Conservation (phyloP, 2,888 invertebrate species). For the Cephonodes hylas region DNA sequence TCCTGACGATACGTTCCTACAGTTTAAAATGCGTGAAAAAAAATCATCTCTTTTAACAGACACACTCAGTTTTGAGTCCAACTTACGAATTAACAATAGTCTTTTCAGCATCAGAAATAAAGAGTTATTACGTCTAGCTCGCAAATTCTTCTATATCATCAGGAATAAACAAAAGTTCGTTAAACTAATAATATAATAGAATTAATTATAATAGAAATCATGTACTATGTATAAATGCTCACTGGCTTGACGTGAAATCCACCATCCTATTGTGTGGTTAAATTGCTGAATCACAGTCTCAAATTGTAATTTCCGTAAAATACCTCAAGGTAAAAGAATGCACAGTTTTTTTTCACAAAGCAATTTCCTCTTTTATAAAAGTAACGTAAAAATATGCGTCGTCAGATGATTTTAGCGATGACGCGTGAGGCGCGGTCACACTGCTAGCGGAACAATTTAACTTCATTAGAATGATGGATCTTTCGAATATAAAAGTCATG, state of each 20-base stretch:
- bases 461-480: background rate
- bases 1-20: too few species aligned
- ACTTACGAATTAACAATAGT: background rate
- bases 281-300: conserved; percentile 10
- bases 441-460: background rate
- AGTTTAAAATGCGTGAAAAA: too few species aligned
- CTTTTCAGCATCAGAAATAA: too few species aligned
- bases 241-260: background rate
- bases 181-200: too few species aligned
- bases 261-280: background rate
- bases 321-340: conserved; percentile 3
- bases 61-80: background rate
- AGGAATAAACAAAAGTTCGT: too few species aligned
- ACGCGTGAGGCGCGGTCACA: background rate
- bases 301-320: conserved; percentile 14
- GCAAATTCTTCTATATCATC: too few species aligned
- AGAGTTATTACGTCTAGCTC: too few species aligned
- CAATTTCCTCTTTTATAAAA: conserved; percentile 21
- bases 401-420: conserved; percentile 15
- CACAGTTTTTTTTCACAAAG: conserved; percentile 13
- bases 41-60: too few species aligned
- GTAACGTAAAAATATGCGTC: conserved; percentile 18
- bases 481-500: background rate
- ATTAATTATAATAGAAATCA: too few species aligned
- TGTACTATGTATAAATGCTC: too few species aligned